phyloP scores from a whole-genome alignment of 2,113 vertebrate species.

The Engraulis encrasicolus region DNA sequence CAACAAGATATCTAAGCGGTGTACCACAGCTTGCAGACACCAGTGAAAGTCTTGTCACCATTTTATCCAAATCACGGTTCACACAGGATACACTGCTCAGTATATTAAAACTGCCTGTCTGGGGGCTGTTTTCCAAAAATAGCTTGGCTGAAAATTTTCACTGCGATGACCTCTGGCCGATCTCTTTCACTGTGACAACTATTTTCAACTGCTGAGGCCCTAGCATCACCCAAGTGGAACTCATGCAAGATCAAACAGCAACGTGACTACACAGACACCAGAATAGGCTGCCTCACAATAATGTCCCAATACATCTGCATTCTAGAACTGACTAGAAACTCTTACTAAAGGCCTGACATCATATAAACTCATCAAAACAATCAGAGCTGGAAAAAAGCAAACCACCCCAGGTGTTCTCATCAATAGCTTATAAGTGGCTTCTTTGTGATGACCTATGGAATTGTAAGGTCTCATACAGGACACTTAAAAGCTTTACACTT shows the following conservation, averaged over 20 bases:
- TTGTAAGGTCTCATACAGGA: constrained; percentile 62
- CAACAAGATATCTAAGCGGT: background rate
- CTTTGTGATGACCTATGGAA: constrained; percentile 60
- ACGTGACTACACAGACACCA: background rate
- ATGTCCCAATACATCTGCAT: background rate
- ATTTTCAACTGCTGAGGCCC: constrained; percentile 10
- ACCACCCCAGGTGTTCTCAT: constrained; percentile 44
- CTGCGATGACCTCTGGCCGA: constrained; percentile 1
- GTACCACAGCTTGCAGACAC: background rate
- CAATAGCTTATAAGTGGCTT: constrained; percentile 64
- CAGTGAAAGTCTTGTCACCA: background rate
- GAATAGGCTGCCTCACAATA: constrained; percentile 19
- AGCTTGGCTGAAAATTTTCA: background rate
- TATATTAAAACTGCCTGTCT: background rate
- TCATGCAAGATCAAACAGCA: background rate
- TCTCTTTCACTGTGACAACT: constrained; percentile 4
- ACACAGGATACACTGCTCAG: background rate
- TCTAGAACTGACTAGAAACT: background rate
- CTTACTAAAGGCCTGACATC: background rate
- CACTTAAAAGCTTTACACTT: background rate
- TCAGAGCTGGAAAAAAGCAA: constrained; percentile 72
- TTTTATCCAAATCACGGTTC: no score
- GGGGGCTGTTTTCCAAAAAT: background rate
- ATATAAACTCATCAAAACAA: background rate
- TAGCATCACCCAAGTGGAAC: background rate